A percentile compares a stretch with the other conserved stretches of the same genome.
Evolutionary conservation across 1,140 invertebrate species (phyloP).

Genomic region (Laupala kohalensis): DNA sequence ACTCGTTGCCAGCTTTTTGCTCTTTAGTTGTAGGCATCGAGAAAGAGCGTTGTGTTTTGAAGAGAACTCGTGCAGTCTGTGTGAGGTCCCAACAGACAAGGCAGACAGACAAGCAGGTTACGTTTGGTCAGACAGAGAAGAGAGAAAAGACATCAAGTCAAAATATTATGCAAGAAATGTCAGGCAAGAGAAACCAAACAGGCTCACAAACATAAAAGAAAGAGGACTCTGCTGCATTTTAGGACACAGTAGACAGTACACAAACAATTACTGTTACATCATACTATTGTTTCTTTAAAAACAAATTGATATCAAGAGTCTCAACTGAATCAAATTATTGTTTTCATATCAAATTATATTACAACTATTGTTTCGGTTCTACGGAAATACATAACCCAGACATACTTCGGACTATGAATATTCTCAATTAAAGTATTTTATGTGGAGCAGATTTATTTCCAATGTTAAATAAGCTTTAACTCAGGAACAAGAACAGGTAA

Average conservation of each 20-base stretch:
- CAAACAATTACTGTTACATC: background rate
- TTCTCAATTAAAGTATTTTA: background rate
- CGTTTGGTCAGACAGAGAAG: constrained; percentile 1
- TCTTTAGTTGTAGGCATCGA: constrained; percentile 64
- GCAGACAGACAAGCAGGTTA: constrained; percentile 4
- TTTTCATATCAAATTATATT: background rate
- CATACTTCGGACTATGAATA: no score
- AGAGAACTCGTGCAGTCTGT: constrained; percentile 52
- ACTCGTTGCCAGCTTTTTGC: constrained; percentile 18
- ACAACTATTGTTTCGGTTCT: no score
- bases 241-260: background rate
- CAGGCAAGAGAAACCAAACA: constrained; percentile 1
- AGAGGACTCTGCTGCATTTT: background rate
- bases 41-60: constrained; percentile 82
- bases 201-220: background rate
- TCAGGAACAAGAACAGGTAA: no score
- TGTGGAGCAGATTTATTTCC: no score
- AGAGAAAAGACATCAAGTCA: constrained; percentile 1
- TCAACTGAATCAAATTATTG: background rate
- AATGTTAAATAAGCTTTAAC: no score
- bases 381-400: background rate
- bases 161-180: constrained; percentile 5
- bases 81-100: background rate
- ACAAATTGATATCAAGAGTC: no score
- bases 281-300: no score